Conservation (phyloP, 2,797 vertebrate genomes). For the Sus cebifrons region DNA sequence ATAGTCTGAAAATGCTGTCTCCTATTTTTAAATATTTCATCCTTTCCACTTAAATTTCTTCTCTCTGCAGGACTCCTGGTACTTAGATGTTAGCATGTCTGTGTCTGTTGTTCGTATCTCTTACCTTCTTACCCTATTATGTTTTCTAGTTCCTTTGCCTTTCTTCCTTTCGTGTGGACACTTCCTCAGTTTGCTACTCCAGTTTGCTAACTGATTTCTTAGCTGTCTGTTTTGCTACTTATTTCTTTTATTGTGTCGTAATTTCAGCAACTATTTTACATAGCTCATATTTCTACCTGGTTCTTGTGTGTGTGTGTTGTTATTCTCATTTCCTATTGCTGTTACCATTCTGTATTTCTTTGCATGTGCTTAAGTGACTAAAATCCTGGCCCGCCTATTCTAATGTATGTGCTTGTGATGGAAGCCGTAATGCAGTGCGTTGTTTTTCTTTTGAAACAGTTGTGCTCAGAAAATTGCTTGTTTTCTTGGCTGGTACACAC, state of each 20-base stretch:
- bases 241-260: background rate
- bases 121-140: background rate
- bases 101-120: background rate
- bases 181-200: background rate
- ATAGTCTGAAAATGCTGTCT: background rate
- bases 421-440: background rate
- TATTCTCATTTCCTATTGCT: background rate
- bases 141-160: background rate
- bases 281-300: background rate
- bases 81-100: background rate
- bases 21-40: background rate
- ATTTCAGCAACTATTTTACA: background rate
- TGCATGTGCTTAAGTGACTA: background rate
- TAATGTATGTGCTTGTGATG: constrained; percentile 5
- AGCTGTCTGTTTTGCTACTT: background rate
- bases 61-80: background rate
- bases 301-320: background rate
- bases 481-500: background rate
- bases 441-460: background rate
- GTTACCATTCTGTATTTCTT: background rate
- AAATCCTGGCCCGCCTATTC: background rate
- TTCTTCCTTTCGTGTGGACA: background rate
- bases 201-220: background rate
- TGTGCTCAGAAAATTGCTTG: background rate
- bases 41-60: background rate